These are phyloP conservation scores for Scaptomyza cyrtandrae DNA, from an alignment of 2,888 invertebrate genomes.

Conservation along the genomic window DNA sequence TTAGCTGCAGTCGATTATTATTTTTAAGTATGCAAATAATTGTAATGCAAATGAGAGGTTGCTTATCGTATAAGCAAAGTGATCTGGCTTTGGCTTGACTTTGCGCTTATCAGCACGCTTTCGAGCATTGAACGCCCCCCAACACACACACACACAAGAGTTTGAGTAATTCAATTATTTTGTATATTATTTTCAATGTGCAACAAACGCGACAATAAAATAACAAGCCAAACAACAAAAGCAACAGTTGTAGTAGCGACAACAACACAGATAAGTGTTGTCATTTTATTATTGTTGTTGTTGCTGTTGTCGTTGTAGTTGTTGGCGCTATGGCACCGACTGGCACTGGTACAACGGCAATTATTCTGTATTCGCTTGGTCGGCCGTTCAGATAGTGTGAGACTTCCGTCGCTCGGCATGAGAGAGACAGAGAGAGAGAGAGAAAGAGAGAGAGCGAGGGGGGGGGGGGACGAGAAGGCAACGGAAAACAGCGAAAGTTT, in stretches of 20 bases:
- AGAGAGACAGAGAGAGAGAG: not conserved
- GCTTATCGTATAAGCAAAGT: conserved; percentile 21
- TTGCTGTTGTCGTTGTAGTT: conserved; percentile 36
- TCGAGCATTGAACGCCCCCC: conserved; percentile 25
- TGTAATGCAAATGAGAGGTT: conserved; percentile 2
- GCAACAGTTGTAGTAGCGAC: conserved; percentile 33
- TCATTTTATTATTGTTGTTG: conserved; percentile 33
- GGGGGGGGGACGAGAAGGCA: conserved; percentile 7
- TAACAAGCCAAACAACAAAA: conserved; percentile 44
- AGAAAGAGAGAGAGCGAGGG: not conserved
- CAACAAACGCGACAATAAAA: conserved; percentile 75
- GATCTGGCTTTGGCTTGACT: conserved; percentile 32
- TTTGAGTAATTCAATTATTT: conserved; percentile 78
- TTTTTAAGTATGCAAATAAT: not conserved
- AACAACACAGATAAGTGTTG: conserved; percentile 63
- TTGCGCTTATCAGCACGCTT: conserved; percentile 31
- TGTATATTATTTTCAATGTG: conserved; percentile 77
- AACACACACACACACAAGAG: conserved; percentile 11
- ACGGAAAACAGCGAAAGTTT: conserved; percentile 63
- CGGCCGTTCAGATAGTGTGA: conserved; percentile 67
- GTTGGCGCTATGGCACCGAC: conserved; percentile 80
- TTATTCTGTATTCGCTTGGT: conserved; percentile 71
- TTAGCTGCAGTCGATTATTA: not conserved
- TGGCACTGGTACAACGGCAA: conserved; percentile 74
- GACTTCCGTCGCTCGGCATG: conserved; percentile 60